Evolutionary conservation across 2,113 vertebrate species (phyloP).

Genomic region (Vidua macroura): DNA sequence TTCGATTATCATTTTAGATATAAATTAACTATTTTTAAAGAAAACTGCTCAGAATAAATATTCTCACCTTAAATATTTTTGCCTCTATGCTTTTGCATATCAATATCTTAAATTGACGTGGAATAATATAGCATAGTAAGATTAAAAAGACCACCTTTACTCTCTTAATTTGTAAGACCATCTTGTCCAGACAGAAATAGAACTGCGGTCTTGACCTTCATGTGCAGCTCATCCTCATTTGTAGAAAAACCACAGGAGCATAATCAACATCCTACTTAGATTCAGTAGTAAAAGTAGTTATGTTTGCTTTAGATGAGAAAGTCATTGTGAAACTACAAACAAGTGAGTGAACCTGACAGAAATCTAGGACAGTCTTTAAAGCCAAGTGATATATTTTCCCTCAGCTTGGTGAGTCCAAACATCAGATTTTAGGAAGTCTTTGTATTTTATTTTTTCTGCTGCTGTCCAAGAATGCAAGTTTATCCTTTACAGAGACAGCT

Average conservation of each 20-base stretch:
- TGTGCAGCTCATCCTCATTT: neutral
- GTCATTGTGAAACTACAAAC: neutral
- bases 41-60: neutral
- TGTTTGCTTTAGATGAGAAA: conserved; percentile 13
- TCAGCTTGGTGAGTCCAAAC: conserved; percentile 22
- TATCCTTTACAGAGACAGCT: conserved; percentile 54
- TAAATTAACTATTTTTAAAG: neutral
- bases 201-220: neutral
- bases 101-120: neutral
- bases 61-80: neutral
- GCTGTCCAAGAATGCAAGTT: conserved; percentile 44
- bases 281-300: conserved; percentile 10
- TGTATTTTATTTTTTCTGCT: conserved; percentile 40
- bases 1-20: neutral
- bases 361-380: neutral
- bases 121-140: neutral
- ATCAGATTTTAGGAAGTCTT: conserved; percentile 57
- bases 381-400: conserved; percentile 46
- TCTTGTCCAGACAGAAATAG: neutral
- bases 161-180: neutral
- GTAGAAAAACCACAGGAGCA: neutral
- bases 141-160: neutral
- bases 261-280: neutral
- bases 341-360: conserved; percentile 16
- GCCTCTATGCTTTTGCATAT: neutral